phyloP scores from a whole-genome alignment of 2,113 vertebrate genomes.

The Phrynosoma platyrhinos region DNA sequence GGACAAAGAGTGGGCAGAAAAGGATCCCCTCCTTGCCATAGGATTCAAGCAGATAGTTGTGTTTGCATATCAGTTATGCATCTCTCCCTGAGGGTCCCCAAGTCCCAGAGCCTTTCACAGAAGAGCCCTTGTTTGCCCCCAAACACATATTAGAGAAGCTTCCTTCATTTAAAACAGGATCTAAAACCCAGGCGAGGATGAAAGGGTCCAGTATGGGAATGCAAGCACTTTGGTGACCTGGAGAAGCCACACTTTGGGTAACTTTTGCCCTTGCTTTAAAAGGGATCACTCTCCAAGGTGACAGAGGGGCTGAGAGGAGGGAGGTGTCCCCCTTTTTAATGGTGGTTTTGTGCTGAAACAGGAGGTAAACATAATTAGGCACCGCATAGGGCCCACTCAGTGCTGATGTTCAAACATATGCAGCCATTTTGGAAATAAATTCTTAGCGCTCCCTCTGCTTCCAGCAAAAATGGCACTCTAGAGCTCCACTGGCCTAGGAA shows the following conservation, averaged over 20 bases:
- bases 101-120: conserved; percentile 51
- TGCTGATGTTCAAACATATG: not conserved
- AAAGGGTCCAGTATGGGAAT: conserved; percentile 26
- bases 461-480: conserved; percentile 1
- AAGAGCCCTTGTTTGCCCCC: conserved; percentile 65
- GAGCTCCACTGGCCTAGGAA: conserved; percentile 1
- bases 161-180: conserved; percentile 68
- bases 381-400: not conserved
- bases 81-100: conserved; percentile 58
- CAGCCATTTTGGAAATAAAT: conserved; percentile 14
- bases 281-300: not conserved
- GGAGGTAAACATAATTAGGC: not conserved
- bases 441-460: not conserved
- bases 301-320: not conserved
- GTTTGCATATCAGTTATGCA: conserved; percentile 61
- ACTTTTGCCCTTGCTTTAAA: not conserved
- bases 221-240: conserved; percentile 47
- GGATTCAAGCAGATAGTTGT: conserved; percentile 33
- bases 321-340: not conserved
- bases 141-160: conserved; percentile 53
- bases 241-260: conserved; percentile 29
- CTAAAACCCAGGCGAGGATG: conserved; percentile 63
- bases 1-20: not conserved
- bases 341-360: not conserved
- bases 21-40: not conserved